Evolutionary conservation across 1,140 invertebrate species (phyloP).

Genomic region (Dendrolimus kikuchii): DNA sequence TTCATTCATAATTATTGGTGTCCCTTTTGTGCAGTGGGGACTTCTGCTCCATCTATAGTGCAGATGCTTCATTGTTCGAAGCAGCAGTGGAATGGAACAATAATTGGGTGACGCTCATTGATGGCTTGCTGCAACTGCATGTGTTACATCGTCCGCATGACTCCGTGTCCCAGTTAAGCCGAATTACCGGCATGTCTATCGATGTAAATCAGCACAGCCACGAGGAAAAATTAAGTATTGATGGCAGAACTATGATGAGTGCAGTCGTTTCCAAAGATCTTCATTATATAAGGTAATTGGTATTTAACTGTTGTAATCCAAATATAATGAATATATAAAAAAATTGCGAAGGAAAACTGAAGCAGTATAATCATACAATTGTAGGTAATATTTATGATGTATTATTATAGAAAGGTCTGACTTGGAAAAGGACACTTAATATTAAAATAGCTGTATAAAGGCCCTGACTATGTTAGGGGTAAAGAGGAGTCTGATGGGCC

Average conservation of each 20-base stretch:
- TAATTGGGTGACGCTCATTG: slow-evolving; percentile 38
- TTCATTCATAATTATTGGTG: slow-evolving; percentile 11
- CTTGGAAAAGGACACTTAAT: no score
- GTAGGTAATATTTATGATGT: no score
- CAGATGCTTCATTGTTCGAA: slow-evolving; percentile 13
- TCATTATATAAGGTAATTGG: slow-evolving; percentile 13
- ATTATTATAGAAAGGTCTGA: no score
- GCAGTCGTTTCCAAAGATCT: slow-evolving; percentile 5
- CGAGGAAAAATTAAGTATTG: slow-evolving; percentile 1
- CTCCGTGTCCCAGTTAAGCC: slow-evolving; percentile 12
- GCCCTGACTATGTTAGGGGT: no score
- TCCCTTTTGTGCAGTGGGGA: slow-evolving; percentile 21
- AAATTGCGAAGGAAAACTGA: no score
- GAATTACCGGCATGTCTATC: slow-evolving; percentile 18
- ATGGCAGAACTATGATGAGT: slow-evolving; percentile 10
- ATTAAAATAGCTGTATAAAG: no score
- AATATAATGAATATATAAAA: background rate
- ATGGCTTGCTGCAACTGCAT: slow-evolving; percentile 33
- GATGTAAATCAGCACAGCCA: slow-evolving; percentile 15
- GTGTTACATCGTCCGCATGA: slow-evolving; percentile 13
- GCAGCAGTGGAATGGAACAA: slow-evolving; percentile 23
- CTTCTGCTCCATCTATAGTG: slow-evolving; percentile 21
- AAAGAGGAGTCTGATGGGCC: no score
- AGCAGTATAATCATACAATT: no score
- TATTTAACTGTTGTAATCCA: background rate